Evolutionary conservation across 2,888 invertebrate genomes (phyloP).

Genomic region (Cyaniris semiargus): DNA sequence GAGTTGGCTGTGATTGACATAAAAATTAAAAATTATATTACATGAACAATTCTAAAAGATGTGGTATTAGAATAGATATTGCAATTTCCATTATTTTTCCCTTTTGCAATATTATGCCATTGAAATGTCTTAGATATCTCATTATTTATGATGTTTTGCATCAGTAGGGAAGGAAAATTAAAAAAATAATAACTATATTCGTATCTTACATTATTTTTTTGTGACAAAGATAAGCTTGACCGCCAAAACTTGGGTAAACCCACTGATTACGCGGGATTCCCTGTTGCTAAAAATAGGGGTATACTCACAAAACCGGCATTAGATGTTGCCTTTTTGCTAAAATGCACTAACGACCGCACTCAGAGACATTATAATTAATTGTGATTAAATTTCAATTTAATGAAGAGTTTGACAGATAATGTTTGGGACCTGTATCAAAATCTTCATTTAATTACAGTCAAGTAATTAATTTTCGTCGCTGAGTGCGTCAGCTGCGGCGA

Average conservation of each 20-base stretch:
- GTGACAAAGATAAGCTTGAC: not conserved
- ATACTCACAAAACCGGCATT: not conserved
- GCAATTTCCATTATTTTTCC: conserved; percentile 12
- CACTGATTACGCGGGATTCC: not conserved
- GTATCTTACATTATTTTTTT: not conserved
- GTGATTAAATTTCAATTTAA: too few relatives aligned
- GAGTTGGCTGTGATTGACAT: too few relatives aligned
- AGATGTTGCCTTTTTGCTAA: not conserved
- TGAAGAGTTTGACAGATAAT: too few relatives aligned
- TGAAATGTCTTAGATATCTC: not conserved
- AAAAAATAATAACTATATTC: not conserved
- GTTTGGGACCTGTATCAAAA: too few relatives aligned
- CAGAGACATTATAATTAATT: too few relatives aligned
- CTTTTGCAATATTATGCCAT: not conserved
- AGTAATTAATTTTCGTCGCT: too few relatives aligned
- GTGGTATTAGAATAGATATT: not conserved
- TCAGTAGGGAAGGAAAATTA: not conserved
- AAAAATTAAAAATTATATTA: not conserved
- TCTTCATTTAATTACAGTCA: too few relatives aligned
- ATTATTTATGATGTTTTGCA: not conserved
- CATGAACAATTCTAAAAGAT: not conserved
- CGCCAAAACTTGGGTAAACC: not conserved
- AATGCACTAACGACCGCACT: not conserved
- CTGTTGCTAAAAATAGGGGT: not conserved
- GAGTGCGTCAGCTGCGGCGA: too few relatives aligned